Base-by-base conservation (phyloP, 2,888 invertebrate genomes). In the Sarcophaga carnaria region DNA sequence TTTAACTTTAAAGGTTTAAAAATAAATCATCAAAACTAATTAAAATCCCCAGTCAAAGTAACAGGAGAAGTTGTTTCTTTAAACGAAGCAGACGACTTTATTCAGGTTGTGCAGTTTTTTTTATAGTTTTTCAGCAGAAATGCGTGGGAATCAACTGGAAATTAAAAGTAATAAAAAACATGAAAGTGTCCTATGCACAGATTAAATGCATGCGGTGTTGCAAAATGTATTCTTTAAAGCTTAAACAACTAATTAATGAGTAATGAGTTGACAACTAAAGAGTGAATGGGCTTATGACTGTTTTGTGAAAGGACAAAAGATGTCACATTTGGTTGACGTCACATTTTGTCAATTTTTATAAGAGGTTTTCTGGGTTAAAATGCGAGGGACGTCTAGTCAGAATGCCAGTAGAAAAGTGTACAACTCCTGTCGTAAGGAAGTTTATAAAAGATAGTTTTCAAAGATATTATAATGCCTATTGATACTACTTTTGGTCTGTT, bases 21-120 rank as follows among this genome's bases (percentile, higher is more conserved):
- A 83, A 83, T 86, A 86, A 86, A 86, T 86, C 86, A 86, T 81
- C 83, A 80, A 86, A 86, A 86, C 86, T 86, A 86, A 86, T 86
- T 86, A 86, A 54, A 86, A 86, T 86, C 78, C 49, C 77, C 60
- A 78, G 62, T 27, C 20, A 69, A 81, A 70, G 69, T 69, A 82
- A 76, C 71, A 83, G 78, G 77, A 83, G 83, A 80, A 80, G 72
- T 83, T 75, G n/a, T 12, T 71, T 64, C 6, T 37, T 71, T 71
- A 10, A 71, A 60, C 27, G 60, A 83, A 62, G 64, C 64, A 2
- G 10, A 22, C 10, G 54, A 49, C 47, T 22, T 37, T 70, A 20
- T 54, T 54, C 54, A 54, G 54, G 54, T 54, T 54, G 54, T 49
- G 14, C 14, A 4, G 25, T 69, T 71, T 71, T 69, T 45, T 76